Evolutionary conservation across 2,113 vertebrate genomes (phyloP), one percentile per base, ranked within the genome.

Genomic region (Mionectes macconnelli): DNA sequence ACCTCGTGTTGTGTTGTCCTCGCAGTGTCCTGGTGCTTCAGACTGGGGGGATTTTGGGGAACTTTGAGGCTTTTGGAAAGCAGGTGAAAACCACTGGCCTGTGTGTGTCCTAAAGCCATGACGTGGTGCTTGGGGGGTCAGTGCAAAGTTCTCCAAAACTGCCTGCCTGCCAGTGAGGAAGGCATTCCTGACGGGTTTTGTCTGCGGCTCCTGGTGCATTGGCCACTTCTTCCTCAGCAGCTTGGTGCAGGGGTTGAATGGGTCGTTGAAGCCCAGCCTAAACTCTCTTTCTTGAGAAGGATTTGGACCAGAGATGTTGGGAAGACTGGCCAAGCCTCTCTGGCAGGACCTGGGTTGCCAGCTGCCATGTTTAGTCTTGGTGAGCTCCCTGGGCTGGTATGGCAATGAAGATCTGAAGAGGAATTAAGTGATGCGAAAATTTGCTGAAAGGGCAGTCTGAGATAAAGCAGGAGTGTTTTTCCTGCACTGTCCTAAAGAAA

Each of bases 21-120:
- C 0, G 0, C 30, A 12, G 44, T 9, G 22, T 67, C 64, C 4
- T 0, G 0, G 33, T 80, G 47, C 21, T 77, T 20, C 0, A 0
- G 37, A 4, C 14, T 37, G 3, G 15, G 22, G 11, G 4, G 9
- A 25, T 57, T 42, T 37, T 31, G 69, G 23, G 28, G 23, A 69
- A 7, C 72, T 94, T 74, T 47, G 78, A 74, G 47, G 22, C n/a
- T 94, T 89, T 31, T 55, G 67, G 50, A 82, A 89, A 70, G 42
- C 8, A 4, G 33, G 14, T 67, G 63, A 63, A 63, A 12, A 52
- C 44, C 8, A 19, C 33, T 50, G 57, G 30, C 31, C 42, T 49
- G 27, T 25, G 33, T 2, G 4, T 18, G 63, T 84, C 28, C 10
- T 2, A 9, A 50, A 40, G 45, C 7, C 2, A 8, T 37, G 49